phyloP scores from a whole-genome alignment of 2,113 vertebrate genomes.

The Butorides virescens region DNA sequence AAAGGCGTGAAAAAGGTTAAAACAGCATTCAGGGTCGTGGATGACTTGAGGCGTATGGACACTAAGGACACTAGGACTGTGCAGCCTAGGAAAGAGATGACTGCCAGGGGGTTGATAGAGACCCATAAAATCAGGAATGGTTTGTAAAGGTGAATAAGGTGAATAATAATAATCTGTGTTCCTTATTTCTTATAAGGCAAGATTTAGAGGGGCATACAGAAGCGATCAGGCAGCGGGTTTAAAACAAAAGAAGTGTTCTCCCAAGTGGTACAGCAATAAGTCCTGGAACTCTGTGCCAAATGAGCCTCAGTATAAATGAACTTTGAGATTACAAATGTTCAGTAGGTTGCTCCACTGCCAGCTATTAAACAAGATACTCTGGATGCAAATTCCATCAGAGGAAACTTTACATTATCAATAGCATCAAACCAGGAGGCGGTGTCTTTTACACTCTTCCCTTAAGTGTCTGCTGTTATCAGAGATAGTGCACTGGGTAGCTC shows the following conservation, averaged over 20 bases:
- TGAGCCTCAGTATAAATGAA: neutral
- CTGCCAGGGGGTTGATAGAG: neutral
- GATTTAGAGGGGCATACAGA: neutral
- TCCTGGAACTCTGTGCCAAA: neutral
- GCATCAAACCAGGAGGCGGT: neutral
- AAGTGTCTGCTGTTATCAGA: neutral
- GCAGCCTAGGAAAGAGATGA: neutral
- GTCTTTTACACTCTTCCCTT: neutral
- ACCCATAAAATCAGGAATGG: neutral
- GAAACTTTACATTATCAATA: neutral
- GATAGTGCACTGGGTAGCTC: neutral
- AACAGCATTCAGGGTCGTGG: accelerated
- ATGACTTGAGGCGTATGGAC: neutral
- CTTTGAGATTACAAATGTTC: neutral
- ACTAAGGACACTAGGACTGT: neutral
- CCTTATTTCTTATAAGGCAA: neutral
- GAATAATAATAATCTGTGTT: neutral
- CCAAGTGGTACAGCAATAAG: neutral
- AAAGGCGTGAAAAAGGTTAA: neutral
- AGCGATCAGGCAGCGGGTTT: neutral
- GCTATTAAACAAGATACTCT: neutral
- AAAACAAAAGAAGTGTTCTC: neutral
- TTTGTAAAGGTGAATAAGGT: neutral
- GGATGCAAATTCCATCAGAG: neutral
- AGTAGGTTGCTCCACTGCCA: neutral